These are phyloP conservation scores for Numenius arquata DNA, from an alignment of 2,113 vertebrate genomes.

Conservation along the genomic window DNA sequence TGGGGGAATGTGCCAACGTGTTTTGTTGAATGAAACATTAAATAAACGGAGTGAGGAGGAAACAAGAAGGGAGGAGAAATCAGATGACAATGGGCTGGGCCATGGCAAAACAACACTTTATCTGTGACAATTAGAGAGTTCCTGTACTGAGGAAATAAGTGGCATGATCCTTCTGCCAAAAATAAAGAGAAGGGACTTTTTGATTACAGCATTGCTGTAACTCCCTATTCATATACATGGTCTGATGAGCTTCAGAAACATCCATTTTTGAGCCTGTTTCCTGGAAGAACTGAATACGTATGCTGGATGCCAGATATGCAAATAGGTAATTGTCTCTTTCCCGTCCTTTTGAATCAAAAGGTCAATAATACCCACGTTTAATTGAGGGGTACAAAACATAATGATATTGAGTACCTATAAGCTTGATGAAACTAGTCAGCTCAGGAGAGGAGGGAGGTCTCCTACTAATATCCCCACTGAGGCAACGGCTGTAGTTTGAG, in stretches of 20 bases:
- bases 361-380: background rate
- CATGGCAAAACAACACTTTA: background rate
- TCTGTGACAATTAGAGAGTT: background rate
- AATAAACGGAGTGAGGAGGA: background rate
- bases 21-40: background rate
- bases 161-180: background rate
- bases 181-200: background rate
- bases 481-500: background rate
- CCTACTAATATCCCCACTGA: background rate
- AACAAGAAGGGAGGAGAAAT: background rate
- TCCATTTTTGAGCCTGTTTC: background rate
- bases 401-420: background rate
- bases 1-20: accelerated
- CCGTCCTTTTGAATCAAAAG: background rate
- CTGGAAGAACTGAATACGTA: background rate
- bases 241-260: background rate
- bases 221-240: accelerated
- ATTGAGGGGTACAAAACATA: accelerated
- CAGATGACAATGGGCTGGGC: accelerated
- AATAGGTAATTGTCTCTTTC: background rate
- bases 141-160: background rate
- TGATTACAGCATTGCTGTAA: background rate
- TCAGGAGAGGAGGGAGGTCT: background rate
- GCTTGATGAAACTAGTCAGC: background rate
- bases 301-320: background rate